These are phyloP conservation scores for Chymomyza caudatula DNA, from an alignment of 2,888 invertebrate genomes.

Conservation along the genomic window DNA sequence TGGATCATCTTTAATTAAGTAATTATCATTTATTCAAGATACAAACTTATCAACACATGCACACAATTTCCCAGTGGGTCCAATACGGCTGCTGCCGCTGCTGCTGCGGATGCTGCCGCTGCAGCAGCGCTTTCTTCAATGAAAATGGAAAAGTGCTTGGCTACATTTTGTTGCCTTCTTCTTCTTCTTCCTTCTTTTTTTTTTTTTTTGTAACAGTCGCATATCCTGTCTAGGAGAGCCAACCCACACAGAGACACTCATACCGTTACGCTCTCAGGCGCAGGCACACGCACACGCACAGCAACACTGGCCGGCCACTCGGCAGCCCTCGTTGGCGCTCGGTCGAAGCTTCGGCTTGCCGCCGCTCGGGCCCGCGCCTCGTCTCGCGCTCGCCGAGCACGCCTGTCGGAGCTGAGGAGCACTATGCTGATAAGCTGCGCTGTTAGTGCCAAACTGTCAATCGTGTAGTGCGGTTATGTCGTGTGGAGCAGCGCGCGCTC, in stretches of 20 bases:
- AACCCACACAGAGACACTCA: neutral
- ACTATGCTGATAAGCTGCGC: conserved; percentile 44
- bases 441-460: conserved; percentile 76
- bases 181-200: no score
- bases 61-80: conserved; percentile 8
- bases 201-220: conserved; percentile 42
- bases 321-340: conserved; percentile 3
- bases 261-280: conserved; percentile 1
- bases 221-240: conserved; percentile 25
- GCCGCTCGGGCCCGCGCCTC: conserved; percentile 10
- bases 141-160: conserved; percentile 23
- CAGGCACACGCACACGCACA: conserved; percentile 11
- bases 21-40: conserved; percentile 19
- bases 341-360: neutral
- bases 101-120: conserved; percentile 14
- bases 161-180: conserved; percentile 27
- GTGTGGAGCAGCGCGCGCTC: conserved; percentile 64
- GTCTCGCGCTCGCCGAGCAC: neutral
- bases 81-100: conserved; percentile 1
- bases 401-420: neutral
- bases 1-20: neutral
- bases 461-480: conserved; percentile 75
- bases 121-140: conserved; percentile 37
- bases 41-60: conserved; percentile 48
- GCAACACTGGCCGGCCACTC: neutral